Evolutionary conservation across 1,140 invertebrate species (phyloP).

Genomic region (Tetramorium simillimum): DNA sequence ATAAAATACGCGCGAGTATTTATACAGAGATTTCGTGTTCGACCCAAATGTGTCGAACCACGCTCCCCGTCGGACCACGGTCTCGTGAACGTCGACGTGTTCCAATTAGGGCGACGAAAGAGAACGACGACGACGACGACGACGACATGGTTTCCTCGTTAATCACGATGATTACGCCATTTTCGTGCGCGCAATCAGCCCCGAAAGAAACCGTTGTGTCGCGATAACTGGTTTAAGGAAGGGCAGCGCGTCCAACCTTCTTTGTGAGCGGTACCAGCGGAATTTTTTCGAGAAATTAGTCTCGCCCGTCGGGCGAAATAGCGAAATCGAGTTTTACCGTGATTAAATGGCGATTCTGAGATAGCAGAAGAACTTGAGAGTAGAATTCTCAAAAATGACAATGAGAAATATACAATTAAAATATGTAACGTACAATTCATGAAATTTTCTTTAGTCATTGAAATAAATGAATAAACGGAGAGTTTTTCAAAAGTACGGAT

Average conservation of each 20-base stretch:
- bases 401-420: not conserved
- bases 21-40: not conserved
- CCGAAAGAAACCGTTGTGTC: slow-evolving; percentile 69
- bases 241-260: slow-evolving; percentile 54
- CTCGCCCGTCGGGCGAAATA: not conserved
- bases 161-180: slow-evolving; percentile 76
- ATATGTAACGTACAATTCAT: not conserved
- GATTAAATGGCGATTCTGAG: slow-evolving; percentile 20
- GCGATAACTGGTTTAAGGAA: slow-evolving; percentile 56
- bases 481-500: not conserved
- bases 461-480: not conserved
- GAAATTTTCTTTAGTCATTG: not conserved
- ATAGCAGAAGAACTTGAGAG: not conserved
- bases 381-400: not conserved
- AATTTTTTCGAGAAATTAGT: slow-evolving; percentile 49
- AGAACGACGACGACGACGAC: slow-evolving; percentile 42
- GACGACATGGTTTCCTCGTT: slow-evolving; percentile 70
- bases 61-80: slow-evolving; percentile 15
- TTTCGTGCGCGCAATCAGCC: slow-evolving; percentile 66
- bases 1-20: slow-evolving; percentile 9
- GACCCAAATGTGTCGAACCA: slow-evolving; percentile 35
- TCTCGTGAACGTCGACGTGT: slow-evolving; percentile 59
- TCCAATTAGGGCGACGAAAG: slow-evolving; percentile 57
- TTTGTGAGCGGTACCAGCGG: slow-evolving; percentile 21
- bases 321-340: not conserved